Evolutionary conservation across 2,888 invertebrate genomes (phyloP), one percentile per base, ranked within the genome.

Genomic region (Blera fallax): DNA sequence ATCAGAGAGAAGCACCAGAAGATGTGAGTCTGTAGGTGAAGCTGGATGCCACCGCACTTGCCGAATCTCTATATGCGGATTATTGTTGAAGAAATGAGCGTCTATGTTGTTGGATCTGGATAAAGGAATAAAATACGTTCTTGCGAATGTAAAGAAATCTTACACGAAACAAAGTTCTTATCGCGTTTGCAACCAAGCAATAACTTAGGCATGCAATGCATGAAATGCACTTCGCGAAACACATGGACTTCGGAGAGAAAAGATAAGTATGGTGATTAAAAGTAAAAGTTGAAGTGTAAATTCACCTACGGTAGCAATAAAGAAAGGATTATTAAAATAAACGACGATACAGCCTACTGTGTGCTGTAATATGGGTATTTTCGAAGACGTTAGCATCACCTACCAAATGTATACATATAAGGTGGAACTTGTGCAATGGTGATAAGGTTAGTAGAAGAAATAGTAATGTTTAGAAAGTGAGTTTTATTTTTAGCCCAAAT

Each of bases 11-110:
- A 98, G 93, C 0, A 97, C 94, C 14, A 97, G 92, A 1, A 98
- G 91, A 91, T 97, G 97, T 0, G 95, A 95, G 88, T 96, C 95
- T 0, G 94, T 93, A 10, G 94, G 92, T 34, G 97, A 97, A 48
- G 95, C 96, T 0, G 98, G 98, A 92, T 98, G 98, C 96, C 98
- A 98, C 87, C 95, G 94, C 5, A 95, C 95, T 88, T 96, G 95
- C 14, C 95, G 93, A 16, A 97, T 94, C 89, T 95, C 95, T n/a
- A 95, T 93, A 43, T 94, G 94, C n/a, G 93, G 93, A 89, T 94
- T 94, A 87, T 95, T 95, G 88, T 94, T 94, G 89, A 96, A 94
- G 87, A 95, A 94, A 77, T 95, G 93, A 88, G 96, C 96, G 89
- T 96, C 97, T 74, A 98, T 91, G 87, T 94, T 94, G 90, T 94